Percentiles rank a stretch among this genome's conserved stretches.
Conservation (phyloP, 2,888 invertebrate genomes). For the Trichacis sp. region DNA sequence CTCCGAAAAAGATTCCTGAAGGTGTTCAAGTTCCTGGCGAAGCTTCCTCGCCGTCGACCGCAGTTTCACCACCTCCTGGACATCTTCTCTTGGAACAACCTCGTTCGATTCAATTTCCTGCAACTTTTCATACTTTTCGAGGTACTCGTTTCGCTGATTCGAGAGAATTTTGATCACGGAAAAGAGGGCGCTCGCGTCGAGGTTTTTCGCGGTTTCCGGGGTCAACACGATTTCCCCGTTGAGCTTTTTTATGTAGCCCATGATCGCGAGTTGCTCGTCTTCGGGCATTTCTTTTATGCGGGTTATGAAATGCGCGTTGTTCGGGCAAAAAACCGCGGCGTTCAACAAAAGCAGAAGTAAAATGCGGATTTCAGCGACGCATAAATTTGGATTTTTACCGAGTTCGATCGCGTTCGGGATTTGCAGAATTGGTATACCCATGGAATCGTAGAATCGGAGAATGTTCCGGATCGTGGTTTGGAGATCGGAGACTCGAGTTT, state of each 20-base stretch:
- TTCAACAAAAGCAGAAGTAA: slow-evolving; percentile 86
- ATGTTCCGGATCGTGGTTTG: not conserved
- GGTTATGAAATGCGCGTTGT: slow-evolving; percentile 88
- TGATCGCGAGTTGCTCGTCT: slow-evolving; percentile 89
- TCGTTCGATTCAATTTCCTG: not conserved
- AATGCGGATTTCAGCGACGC: slow-evolving; percentile 80
- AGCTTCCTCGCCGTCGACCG: slow-evolving; percentile 88
- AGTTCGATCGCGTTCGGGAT: slow-evolving; percentile 81
- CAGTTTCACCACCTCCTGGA: slow-evolving; percentile 90
- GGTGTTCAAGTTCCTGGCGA: too few relatives aligned
- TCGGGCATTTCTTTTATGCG: slow-evolving; percentile 86
- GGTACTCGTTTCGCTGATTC: slow-evolving; percentile 11
- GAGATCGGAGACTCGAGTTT: not conserved
- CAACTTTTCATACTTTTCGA: not conserved
- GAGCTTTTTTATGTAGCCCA: slow-evolving; percentile 87
- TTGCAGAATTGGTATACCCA: slow-evolving; percentile 75
- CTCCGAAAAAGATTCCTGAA: too few relatives aligned
- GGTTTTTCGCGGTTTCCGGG: not conserved
- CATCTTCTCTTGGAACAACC: too few relatives aligned
- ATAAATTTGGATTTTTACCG: slow-evolving; percentile 76
- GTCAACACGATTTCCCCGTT: not conserved
- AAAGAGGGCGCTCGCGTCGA: not conserved
- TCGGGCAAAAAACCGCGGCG: slow-evolving; percentile 94
- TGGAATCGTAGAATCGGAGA: not conserved
- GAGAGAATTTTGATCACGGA: not conserved